phyloP scores from a whole-genome alignment of 1,140 invertebrate genomes.

The Saccostrea echinata region DNA sequence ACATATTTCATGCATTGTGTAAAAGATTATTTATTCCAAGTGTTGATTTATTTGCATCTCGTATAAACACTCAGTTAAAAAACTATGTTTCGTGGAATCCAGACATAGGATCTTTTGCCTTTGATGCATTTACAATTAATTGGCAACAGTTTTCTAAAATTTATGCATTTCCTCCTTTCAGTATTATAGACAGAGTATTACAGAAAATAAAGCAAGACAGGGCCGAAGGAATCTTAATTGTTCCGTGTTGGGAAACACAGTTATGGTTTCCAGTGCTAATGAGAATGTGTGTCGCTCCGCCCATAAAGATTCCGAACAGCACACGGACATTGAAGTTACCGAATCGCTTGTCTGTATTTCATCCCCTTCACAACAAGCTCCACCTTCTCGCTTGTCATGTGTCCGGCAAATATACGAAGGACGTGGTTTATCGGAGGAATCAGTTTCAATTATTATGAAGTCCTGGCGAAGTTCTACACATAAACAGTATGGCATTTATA shows the following conservation, averaged over 20 bases:
- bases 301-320: slow-evolving; percentile 42
- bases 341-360: background rate
- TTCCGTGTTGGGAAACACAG: slow-evolving; percentile 57
- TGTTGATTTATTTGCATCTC: slow-evolving; percentile 59
- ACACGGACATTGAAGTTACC: slow-evolving; percentile 23
- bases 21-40: background rate
- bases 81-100: slow-evolving; percentile 49
- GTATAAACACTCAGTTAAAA: slow-evolving; percentile 50
- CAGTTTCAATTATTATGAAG: slow-evolving; percentile 29
- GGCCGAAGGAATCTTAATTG: slow-evolving; percentile 46
- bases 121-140: slow-evolving; percentile 54
- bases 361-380: background rate
- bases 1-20: slow-evolving; percentile 29
- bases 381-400: slow-evolving; percentile 3
- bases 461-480: slow-evolving; percentile 6
- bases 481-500: slow-evolving; percentile 42
- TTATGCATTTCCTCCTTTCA: slow-evolving; percentile 57
- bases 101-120: slow-evolving; percentile 45
- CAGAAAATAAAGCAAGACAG: slow-evolving; percentile 52
- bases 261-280: slow-evolving; percentile 50
- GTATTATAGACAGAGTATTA: slow-evolving; percentile 34
- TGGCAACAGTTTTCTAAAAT: slow-evolving; percentile 35
- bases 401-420: slow-evolving; percentile 7
- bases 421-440: slow-evolving; percentile 28
- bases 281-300: slow-evolving; percentile 45